These are phyloP conservation scores for Harpagifer antarcticus DNA, from an alignment of 2,797 vertebrate genomes.

Conservation along the genomic window DNA sequence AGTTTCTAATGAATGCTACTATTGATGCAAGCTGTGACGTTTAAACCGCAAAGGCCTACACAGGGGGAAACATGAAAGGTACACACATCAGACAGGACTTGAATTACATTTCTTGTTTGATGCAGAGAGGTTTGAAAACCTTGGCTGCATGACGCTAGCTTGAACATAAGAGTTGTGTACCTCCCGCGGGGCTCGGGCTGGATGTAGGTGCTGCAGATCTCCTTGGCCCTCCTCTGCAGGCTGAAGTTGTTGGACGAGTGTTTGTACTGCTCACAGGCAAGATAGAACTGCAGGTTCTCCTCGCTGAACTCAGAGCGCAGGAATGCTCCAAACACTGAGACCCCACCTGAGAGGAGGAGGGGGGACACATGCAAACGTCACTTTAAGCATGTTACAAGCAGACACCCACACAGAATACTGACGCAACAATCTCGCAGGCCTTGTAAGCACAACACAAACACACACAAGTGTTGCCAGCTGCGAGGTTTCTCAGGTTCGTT, in stretches of 20 bases:
- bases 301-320: constrained; percentile 89
- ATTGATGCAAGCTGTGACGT: neutral
- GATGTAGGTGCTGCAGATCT: constrained; percentile 86
- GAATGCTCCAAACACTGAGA: constrained; percentile 85
- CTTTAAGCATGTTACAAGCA: neutral
- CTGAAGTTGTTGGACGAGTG: constrained; percentile 86
- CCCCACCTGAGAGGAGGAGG: constrained; percentile 73
- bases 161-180: constrained; percentile 60
- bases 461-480: neutral
- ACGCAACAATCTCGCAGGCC: neutral
- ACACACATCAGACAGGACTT: neutral
- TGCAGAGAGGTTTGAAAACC: neutral
- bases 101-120: neutral
- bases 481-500: neutral
- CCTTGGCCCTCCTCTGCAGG: constrained; percentile 83
- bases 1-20: constrained; percentile 1
- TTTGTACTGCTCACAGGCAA: constrained; percentile 87
- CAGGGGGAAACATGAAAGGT: neutral
- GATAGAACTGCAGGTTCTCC: constrained; percentile 89
- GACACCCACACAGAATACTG: constrained; percentile 5
- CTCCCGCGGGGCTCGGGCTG: constrained; percentile 84
- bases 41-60: neutral
- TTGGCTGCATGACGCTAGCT: neutral
- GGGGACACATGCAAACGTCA: neutral
- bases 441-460: constrained; percentile 1